Evolutionary conservation across 2,888 invertebrate genomes (phyloP).

Genomic region (Lepetodrilus schrolli): DNA sequence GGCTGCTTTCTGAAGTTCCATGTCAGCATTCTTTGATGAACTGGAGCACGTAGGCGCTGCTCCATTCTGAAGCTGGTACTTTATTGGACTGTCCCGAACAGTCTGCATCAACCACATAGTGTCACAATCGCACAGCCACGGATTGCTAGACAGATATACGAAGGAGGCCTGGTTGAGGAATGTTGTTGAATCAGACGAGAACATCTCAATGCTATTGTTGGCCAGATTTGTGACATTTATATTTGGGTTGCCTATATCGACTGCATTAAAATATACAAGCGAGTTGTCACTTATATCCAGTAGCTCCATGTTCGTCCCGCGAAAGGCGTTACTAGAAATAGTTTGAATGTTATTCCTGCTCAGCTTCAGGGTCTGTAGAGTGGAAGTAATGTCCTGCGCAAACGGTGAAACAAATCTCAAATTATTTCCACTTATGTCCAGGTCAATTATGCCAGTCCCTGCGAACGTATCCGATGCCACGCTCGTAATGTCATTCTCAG

Average conservation of each 20-base stretch:
- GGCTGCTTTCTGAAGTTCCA: neutral
- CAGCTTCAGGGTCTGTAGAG: neutral
- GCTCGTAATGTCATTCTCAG: constrained; percentile 37
- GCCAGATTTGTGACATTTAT: neutral
- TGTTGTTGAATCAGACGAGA: neutral
- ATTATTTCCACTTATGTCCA: neutral
- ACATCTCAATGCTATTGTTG: neutral
- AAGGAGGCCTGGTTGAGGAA: neutral
- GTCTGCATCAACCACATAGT: constrained; percentile 3
- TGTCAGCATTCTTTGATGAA: neutral
- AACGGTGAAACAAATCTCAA: neutral
- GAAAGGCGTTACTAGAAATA: neutral
- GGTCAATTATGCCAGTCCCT: neutral
- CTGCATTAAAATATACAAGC: neutral
- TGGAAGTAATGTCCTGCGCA: neutral
- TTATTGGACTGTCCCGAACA: neutral
- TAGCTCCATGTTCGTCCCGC: neutral
- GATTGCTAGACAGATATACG: neutral
- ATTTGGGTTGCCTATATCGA: neutral
- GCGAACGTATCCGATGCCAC: neutral
- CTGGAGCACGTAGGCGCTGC: neutral
- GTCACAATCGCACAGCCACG: constrained; percentile 14
- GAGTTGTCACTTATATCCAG: constrained; percentile 18
- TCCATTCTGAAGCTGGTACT: neutral
- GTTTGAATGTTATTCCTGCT: neutral